Conservation (phyloP, 1,140 invertebrate species). For the Zeugodacus cucurbitae region DNA sequence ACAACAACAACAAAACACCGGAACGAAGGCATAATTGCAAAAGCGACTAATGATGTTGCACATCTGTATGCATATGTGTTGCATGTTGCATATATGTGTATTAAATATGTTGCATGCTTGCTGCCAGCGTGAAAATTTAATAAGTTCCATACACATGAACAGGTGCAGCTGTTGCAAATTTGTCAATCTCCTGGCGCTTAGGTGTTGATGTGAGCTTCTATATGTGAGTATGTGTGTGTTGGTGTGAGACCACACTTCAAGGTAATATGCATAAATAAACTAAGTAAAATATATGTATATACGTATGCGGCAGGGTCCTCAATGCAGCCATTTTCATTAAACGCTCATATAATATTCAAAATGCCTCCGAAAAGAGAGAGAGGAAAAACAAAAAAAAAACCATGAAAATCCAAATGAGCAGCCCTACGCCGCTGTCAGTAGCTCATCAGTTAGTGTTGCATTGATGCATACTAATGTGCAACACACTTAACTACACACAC, state of each 20-base stretch:
- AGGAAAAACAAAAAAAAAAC: background rate
- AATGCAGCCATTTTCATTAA: constrained; percentile 28
- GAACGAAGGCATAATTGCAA: background rate
- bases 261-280: background rate
- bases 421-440: background rate
- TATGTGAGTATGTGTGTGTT: background rate
- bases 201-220: background rate
- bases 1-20: background rate
- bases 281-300: background rate
- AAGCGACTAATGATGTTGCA: background rate
- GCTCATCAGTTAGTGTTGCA: background rate
- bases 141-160: background rate
- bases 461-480: background rate
- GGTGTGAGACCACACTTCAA: background rate
- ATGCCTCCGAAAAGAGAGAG: no score
- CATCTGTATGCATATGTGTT: background rate
- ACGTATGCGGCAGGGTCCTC: background rate
- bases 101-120: background rate
- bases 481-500: background rate
- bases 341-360: constrained; percentile 30
- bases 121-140: constrained; percentile 18
- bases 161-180: background rate
- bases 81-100: background rate
- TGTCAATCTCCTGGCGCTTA: background rate
- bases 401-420: background rate